A percentile compares a stretch with the other conserved stretches of the same genome.
Conservation (phyloP, 2,888 invertebrate species). For the Nephrotoma guestfalica region DNA sequence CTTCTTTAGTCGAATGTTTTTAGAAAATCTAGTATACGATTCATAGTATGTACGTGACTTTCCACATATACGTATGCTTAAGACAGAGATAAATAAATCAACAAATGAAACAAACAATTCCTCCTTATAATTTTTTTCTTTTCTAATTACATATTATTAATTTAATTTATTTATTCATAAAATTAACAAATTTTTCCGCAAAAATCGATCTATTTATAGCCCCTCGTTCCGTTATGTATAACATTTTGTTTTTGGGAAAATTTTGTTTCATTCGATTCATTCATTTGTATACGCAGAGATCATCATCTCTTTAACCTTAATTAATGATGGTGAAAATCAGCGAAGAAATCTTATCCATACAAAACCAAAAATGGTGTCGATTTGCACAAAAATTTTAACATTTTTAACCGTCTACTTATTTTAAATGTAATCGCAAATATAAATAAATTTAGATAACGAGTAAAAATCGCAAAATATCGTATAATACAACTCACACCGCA, state of each 20-base stretch:
- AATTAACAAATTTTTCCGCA: neutral
- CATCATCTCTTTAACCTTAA: neutral
- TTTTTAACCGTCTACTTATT: neutral
- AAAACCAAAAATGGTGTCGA: neutral
- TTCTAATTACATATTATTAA: neutral
- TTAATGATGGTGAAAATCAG: too few relatives aligned
- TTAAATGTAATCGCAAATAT: neutral
- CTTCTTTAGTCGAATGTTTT: neutral
- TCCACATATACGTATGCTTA: neutral
- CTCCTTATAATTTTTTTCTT: neutral
- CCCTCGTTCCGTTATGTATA: neutral
- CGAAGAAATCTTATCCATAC: neutral
- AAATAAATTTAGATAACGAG: neutral
- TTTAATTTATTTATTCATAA: neutral
- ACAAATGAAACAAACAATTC: neutral
- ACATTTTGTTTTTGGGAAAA: neutral
- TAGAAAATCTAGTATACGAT: neutral
- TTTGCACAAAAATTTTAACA: neutral
- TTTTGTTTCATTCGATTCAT: neutral
- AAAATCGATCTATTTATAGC: neutral
- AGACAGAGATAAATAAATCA: neutral
- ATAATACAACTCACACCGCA: neutral
- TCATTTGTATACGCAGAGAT: neutral
- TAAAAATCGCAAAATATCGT: neutral
- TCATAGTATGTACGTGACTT: neutral